A percentile compares a stretch with the other conserved stretches of the same genome.
Conservation (phyloP, 2,797 vertebrate genomes). For the Pygocentrus nattereri region DNA sequence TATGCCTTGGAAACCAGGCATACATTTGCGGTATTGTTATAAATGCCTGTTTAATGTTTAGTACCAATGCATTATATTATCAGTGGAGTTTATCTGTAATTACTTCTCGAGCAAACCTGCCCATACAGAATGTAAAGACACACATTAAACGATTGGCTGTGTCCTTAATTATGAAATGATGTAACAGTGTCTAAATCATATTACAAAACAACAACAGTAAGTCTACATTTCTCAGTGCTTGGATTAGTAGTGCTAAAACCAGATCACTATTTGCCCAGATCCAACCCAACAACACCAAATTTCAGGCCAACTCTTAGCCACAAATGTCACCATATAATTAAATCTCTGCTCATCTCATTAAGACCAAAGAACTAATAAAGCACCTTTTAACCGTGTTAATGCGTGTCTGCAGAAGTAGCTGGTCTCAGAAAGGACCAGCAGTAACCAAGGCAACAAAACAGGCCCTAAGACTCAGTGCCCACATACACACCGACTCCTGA, state of each 20-base stretch:
- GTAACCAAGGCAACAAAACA: constrained; percentile 44
- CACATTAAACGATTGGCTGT: too few species aligned
- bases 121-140: neutral
- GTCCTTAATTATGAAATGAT: neutral
- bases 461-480: neutral
- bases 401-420: neutral
- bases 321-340: neutral
- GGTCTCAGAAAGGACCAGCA: constrained; percentile 15
- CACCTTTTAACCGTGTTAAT: constrained; percentile 13
- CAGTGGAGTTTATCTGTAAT: neutral
- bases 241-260: neutral
- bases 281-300: neutral
- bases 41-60: too few species aligned
- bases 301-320: neutral
- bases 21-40: neutral
- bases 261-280: neutral
- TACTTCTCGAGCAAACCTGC: neutral
- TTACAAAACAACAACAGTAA: too few species aligned
- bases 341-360: constrained; percentile 5
- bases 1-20: too few species aligned
- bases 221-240: neutral
- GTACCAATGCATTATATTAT: neutral
- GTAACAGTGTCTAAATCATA: neutral
- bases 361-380: constrained; percentile 3
- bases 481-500: constrained; percentile 33